These are phyloP conservation scores for Gobio gobio DNA, from an alignment of 2,113 vertebrate genomes.

Conservation along the genomic window DNA sequence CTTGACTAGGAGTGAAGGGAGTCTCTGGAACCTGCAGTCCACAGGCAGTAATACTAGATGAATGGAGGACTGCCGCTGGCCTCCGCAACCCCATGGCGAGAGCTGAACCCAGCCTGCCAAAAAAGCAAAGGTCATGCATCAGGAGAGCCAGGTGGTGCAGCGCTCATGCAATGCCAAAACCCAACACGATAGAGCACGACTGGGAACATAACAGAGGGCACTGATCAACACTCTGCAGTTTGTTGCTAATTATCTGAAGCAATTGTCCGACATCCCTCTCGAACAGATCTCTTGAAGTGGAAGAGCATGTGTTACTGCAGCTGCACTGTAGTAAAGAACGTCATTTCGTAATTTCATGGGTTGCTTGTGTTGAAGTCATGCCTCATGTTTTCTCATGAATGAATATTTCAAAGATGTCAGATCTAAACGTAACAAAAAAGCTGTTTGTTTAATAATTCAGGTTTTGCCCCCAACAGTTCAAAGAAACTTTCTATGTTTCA, in stretches of 20 bases:
- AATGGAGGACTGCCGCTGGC: conserved; percentile 49
- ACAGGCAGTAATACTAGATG: conserved; percentile 57
- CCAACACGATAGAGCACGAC: not conserved
- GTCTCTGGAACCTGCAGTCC: conserved; percentile 33
- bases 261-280: conserved; percentile 26
- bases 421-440: conserved; percentile 15
- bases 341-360: conserved; percentile 1
- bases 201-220: not conserved
- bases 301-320: conserved; percentile 34
- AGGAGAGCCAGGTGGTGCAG: conserved; percentile 43
- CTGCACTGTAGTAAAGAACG: conserved; percentile 3
- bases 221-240: conserved; percentile 29
- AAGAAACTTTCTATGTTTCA: conserved; percentile 10
- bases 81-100: conserved; percentile 29
- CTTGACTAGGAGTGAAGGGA: conserved; percentile 38
- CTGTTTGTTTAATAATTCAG: conserved; percentile 41
- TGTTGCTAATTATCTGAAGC: conserved; percentile 18
- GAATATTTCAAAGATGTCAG: conserved; percentile 30
- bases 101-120: conserved; percentile 45
- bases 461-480: not conserved
- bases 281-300: conserved; percentile 16
- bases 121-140: conserved; percentile 52
- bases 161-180: conserved; percentile 11
- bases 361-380: not conserved
- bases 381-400: conserved; percentile 16